A percentile compares a stretch with the other conserved stretches of the same genome.
Evolutionary conservation across 2,113 vertebrate genomes (phyloP).

Genomic region (Heteronetta atricapilla): DNA sequence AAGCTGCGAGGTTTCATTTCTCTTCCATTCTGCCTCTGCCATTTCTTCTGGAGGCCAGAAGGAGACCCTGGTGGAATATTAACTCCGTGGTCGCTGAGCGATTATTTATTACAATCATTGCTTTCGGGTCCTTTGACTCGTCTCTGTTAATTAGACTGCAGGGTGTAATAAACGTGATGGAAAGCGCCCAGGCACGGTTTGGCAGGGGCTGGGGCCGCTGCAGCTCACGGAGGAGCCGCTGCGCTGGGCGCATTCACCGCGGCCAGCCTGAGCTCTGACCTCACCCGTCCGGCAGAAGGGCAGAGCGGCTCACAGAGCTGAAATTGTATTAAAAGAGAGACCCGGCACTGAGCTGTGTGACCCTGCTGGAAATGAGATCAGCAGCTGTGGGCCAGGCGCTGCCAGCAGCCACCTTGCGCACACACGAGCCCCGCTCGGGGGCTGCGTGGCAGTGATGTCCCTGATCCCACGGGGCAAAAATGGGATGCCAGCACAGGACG

Average conservation of each 20-base stretch:
- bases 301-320: background rate
- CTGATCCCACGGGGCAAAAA: no score
- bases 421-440: no score
- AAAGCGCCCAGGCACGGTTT: background rate
- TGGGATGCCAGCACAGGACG: no score
- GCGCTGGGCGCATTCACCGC: fast-evolving
- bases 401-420: no score
- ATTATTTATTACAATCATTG: slow-evolving; percentile 37
- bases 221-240: fast-evolving
- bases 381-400: no score
- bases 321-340: background rate
- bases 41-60: background rate
- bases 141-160: slow-evolving; percentile 47
- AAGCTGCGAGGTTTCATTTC: background rate
- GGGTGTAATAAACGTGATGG: slow-evolving; percentile 42
- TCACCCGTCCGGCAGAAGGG: background rate
- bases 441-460: no score
- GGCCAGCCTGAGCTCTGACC: background rate
- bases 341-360: background rate
- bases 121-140: slow-evolving; percentile 34
- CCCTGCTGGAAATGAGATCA: background rate
- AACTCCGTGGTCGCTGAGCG: background rate
- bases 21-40: background rate
- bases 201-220: background rate
- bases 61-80: background rate